Conservation (phyloP, 2,113 vertebrate species). For the Saguinus midas region DNA sequence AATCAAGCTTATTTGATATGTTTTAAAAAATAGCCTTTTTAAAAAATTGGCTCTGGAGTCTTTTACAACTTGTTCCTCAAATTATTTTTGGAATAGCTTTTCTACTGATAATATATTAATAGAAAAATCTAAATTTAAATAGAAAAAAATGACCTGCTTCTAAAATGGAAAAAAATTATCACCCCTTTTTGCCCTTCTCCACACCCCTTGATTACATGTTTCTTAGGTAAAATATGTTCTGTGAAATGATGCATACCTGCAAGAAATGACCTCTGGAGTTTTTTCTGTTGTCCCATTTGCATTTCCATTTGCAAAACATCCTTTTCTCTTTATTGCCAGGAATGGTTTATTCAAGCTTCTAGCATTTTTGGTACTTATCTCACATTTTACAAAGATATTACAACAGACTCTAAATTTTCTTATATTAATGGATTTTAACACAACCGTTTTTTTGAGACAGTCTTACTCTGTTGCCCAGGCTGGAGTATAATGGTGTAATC, state of each 20-base stretch:
- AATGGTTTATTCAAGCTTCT: neutral
- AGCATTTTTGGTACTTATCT: neutral
- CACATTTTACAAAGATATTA: neutral
- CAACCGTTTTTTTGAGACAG: neutral
- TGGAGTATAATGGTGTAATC: too few species aligned
- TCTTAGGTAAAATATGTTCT: neutral
- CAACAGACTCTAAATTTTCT: neutral
- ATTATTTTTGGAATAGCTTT: constrained; percentile 50
- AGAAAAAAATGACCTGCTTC: constrained; percentile 20
- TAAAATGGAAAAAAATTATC: neutral
- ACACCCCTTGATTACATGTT: neutral
- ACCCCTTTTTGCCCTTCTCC: neutral
- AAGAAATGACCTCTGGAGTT: neutral
- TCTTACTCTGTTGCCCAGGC: too few species aligned
- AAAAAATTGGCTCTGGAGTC: neutral
- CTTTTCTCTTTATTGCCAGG: neutral
- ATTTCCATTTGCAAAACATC: neutral
- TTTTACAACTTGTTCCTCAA: constrained; percentile 3
- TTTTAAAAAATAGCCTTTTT: neutral
- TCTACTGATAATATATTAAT: neutral
- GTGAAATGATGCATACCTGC: neutral
- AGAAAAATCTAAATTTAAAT: constrained; percentile 58
- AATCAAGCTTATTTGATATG: neutral
- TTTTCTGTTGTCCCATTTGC: neutral
- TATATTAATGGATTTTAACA: neutral